These are phyloP conservation scores for Galemys pyrenaicus DNA, from an alignment of 2,113 vertebrate species.

Conservation along the genomic window DNA sequence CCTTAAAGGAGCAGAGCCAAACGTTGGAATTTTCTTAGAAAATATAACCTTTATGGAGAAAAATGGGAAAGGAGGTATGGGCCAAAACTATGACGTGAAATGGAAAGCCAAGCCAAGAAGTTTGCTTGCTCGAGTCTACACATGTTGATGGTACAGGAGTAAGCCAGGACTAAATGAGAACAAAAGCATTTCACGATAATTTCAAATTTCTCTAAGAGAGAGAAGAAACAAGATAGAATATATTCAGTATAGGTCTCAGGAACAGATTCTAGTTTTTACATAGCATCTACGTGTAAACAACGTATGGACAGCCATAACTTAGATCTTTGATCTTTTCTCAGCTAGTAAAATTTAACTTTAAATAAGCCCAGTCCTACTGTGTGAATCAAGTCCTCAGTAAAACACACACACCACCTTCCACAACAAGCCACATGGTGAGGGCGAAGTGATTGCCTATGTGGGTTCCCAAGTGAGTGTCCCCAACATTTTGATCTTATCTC, in stretches of 20 bases:
- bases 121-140: accelerated
- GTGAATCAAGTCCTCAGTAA: not conserved
- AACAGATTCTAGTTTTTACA: not conserved
- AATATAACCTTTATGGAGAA: not conserved
- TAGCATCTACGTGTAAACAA: not conserved
- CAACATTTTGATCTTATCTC: not conserved
- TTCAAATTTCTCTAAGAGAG: not conserved
- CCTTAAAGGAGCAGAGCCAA: not conserved
- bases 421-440: not conserved
- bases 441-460: not conserved
- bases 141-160: not conserved
- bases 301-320: not conserved
- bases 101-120: not conserved
- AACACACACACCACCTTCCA: not conserved
- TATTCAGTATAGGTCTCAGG: not conserved
- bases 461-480: not conserved
- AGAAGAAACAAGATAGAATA: not conserved
- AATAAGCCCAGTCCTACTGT: too few relatives aligned
- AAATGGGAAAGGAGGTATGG: not conserved
- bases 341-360: not conserved
- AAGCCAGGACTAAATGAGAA: not conserved
- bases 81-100: not conserved
- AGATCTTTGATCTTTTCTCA: not conserved
- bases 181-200: not conserved
- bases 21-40: not conserved